Evolutionary conservation across 2,888 invertebrate genomes (phyloP), one percentile per base, ranked within the genome.

Genomic region (Drepana falcataria): DNA sequence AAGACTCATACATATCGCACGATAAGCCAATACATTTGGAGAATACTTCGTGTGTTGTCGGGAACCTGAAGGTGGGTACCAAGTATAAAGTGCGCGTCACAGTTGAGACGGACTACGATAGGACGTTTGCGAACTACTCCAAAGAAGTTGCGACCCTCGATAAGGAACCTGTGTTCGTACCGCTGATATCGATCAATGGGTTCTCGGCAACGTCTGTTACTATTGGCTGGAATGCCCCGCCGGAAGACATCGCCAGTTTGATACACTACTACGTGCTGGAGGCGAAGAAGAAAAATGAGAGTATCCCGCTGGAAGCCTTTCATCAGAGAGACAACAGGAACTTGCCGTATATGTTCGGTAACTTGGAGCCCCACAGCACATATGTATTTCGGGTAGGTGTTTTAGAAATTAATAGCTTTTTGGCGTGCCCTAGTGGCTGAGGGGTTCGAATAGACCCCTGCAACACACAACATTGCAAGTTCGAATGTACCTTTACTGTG

Each of bases 241-340:
- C 94, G 0, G 79, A 89, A 0, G 89, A 94, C 34, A 89, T 95
- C 7, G 92, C 93, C 7, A 93, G 94, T 59, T 93, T 94, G 67
- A 94, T 96, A 52, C 96, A 96, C 71, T 96, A 94, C 71, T 96
- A 96, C 71, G 92, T 94, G 59, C 78, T 96, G 48, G 92, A 94
- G 60, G 94, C 94, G 3, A 91, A 91, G 61, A 92, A 93, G 61
- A 91, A 92, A 44, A 88, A 87, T 1, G 89, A 92, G 9, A 90
- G 90, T 53, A 87, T 69, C 5, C 84, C 88, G 35, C 92, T 92
- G 58, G 93, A 93, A 68, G 93, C 95, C 0, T 91, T 94, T 35
- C 94, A 95, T 71, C 92, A 93, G 9, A 92, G 93, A 9, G 94
- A 95, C 57, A 91, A 91, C 0, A 87, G 92, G 35, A 94, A 94